Evolutionary conservation across 2,797 vertebrate genomes (phyloP).

Genomic region (Alca torda): DNA sequence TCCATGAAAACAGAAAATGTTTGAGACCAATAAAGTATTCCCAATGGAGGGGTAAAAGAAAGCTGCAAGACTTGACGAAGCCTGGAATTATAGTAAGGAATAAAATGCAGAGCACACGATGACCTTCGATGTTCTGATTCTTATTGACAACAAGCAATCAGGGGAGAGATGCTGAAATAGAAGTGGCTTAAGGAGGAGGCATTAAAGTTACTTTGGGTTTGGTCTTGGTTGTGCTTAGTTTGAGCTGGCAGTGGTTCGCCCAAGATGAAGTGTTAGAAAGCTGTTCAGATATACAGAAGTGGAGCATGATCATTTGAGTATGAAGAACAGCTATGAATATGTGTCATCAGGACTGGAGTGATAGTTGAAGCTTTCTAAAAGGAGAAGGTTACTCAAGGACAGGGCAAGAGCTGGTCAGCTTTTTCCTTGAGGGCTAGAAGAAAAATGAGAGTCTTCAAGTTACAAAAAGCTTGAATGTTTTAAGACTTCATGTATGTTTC

Average conservation of each 20-base stretch:
- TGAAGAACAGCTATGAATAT: background rate
- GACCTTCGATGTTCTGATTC: background rate
- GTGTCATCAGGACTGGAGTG: background rate
- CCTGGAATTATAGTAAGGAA: background rate
- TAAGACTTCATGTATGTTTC: background rate
- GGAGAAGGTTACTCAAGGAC: background rate
- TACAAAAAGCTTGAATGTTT: background rate
- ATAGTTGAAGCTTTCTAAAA: slow-evolving; percentile 13
- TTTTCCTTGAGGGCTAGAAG: background rate
- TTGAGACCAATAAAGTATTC: background rate
- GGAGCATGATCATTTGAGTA: background rate
- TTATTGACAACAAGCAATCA: background rate
- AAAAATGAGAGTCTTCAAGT: background rate
- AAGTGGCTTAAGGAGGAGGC: background rate
- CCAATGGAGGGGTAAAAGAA: background rate
- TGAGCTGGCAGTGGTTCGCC: background rate
- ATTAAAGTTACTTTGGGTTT: background rate
- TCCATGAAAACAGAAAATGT: background rate
- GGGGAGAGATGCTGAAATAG: background rate
- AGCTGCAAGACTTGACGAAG: background rate
- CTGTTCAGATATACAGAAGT: background rate
- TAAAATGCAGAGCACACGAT: background rate
- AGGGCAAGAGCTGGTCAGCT: background rate
- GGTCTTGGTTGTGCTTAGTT: background rate
- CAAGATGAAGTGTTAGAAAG: slow-evolving; percentile 1